A percentile compares a stretch with the other conserved stretches of the same genome.
Conservation (phyloP, 92 coral and sea anemone genomes). For the Phenganax marumi region DNA sequence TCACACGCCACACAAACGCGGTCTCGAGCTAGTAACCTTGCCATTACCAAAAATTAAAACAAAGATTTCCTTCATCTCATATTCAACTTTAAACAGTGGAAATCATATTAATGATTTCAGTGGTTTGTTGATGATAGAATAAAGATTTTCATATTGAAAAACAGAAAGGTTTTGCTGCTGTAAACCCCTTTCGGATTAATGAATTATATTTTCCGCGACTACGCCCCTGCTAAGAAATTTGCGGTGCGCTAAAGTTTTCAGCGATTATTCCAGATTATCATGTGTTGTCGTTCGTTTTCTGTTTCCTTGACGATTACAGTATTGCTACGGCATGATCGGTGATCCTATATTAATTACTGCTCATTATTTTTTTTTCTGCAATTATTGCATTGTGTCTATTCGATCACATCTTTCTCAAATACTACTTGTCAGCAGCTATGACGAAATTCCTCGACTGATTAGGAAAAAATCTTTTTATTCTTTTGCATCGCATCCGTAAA, state of each 20-base stretch:
- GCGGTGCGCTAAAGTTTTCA: neutral
- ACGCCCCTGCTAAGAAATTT: neutral
- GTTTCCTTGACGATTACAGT: constrained; percentile 39
- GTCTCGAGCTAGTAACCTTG: constrained; percentile 1
- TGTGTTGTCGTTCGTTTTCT: constrained; percentile 9
- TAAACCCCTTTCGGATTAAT: neutral
- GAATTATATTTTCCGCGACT: neutral
- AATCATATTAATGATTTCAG: neutral
- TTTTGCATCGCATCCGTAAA: too few species aligned
- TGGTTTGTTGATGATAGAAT: neutral
- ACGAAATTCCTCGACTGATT: too few species aligned
- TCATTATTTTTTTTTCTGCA: neutral
- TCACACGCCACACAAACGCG: constrained; percentile 73
- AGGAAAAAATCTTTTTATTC: too few species aligned
- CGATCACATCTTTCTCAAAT: too few species aligned
- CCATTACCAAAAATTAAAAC: constrained; percentile 7
- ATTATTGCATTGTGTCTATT: too few species aligned
- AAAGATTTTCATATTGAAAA: too few species aligned
- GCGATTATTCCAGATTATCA: neutral
- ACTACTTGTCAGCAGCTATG: too few species aligned
- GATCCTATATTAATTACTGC: constrained; percentile 10
- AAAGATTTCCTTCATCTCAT: neutral
- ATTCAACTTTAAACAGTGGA: neutral
- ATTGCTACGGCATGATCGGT: constrained; percentile 16
- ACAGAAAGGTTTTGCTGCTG: too few species aligned